phyloP scores from a whole-genome alignment of 2,888 invertebrate species.

The Noctua janthina region DNA sequence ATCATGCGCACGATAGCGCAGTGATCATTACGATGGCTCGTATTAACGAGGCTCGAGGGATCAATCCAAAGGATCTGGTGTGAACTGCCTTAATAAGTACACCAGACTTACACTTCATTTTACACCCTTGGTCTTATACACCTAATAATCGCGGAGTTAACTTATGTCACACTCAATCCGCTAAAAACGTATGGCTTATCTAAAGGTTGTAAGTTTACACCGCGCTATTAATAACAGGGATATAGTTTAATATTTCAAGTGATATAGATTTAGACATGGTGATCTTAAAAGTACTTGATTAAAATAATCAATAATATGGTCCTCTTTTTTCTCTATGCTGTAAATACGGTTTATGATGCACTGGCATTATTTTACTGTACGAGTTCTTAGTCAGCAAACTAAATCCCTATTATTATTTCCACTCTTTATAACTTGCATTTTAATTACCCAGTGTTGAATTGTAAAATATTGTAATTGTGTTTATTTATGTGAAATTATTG shows the following conservation, averaged over 20 bases:
- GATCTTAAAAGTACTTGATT: background rate
- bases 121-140: background rate
- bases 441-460: background rate
- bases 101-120: constrained; percentile 20
- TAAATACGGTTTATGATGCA: background rate
- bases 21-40: constrained; percentile 37
- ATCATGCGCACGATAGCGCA: constrained; percentile 47
- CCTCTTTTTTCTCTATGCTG: background rate
- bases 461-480: background rate
- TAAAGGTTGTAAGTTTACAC: background rate
- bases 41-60: constrained; percentile 52
- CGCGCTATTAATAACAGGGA: background rate
- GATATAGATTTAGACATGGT: background rate
- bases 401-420: background rate
- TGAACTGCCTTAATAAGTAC: constrained; percentile 16
- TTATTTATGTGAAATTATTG: background rate
- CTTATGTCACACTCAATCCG: background rate
- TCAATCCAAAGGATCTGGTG: constrained; percentile 39
- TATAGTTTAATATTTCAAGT: background rate
- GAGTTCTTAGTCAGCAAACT: background rate
- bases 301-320: background rate
- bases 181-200: background rate
- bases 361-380: background rate
- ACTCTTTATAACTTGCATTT: background rate
- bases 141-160: background rate